phyloP scores from a whole-genome alignment of 35 echinoderm and acorn worm species.

The Eucidaris tribuloides region DNA sequence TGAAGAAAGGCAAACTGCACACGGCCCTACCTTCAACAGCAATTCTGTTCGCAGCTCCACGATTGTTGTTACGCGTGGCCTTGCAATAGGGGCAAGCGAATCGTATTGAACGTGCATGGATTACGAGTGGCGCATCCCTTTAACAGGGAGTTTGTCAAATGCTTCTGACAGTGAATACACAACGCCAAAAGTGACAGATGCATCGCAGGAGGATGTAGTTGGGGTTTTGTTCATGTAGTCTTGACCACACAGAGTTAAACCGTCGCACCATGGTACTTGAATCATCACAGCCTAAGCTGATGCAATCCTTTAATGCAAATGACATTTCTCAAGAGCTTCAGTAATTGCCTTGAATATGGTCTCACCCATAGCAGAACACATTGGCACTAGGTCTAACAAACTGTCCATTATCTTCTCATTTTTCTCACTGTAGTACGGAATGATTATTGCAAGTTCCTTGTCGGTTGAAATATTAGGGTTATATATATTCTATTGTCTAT shows the following conservation, averaged over 20 bases:
- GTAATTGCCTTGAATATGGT: neutral
- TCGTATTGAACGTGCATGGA: too few species aligned
- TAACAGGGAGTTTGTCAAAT: constrained; percentile 30
- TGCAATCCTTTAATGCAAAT: neutral
- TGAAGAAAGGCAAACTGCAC: too few species aligned
- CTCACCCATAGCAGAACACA: neutral
- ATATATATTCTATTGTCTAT: too few species aligned
- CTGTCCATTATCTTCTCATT: neutral
- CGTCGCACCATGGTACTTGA: constrained; percentile 17
- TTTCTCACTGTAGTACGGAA: constrained; percentile 23
- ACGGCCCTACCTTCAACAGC: too few species aligned
- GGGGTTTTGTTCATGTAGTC: constrained; percentile 10
- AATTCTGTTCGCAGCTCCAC: too few species aligned
- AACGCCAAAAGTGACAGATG: constrained; percentile 25
- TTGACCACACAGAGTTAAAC: constrained; percentile 32
- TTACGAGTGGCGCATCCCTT: too few species aligned
- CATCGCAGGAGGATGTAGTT: constrained; percentile 18
- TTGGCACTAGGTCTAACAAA: neutral
- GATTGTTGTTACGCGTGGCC: too few species aligned
- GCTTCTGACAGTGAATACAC: neutral
- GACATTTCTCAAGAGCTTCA: neutral
- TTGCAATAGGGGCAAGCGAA: too few species aligned
- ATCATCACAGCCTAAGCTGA: constrained; percentile 12
- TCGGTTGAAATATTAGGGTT: too few species aligned
- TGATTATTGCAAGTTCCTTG: constrained; percentile 22